Evolutionary conservation across 2,113 vertebrate species (phyloP).

Genomic region (Casuarius casuarius): DNA sequence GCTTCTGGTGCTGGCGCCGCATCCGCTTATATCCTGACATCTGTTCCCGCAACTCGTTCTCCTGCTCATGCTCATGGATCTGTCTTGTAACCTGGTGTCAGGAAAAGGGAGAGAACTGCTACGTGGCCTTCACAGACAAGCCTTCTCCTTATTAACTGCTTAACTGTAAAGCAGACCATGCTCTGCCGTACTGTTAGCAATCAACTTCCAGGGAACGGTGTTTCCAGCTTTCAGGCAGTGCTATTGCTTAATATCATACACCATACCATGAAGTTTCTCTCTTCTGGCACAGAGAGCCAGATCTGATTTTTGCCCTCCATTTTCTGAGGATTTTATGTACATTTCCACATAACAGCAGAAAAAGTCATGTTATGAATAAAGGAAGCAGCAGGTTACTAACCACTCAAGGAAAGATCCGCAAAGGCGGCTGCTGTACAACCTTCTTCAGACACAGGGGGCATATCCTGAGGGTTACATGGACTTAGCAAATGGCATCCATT

Average conservation of each 20-base stretch:
- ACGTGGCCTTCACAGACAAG: fast-evolving
- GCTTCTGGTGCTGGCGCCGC: conserved; percentile 99
- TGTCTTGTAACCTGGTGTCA: conserved; percentile 92
- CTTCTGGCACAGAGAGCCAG: too few species aligned
- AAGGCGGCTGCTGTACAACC: not conserved
- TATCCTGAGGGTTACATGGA: not conserved
- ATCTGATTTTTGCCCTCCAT: not conserved
- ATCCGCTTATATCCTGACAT: conserved; percentile 99
- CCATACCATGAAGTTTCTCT: not conserved
- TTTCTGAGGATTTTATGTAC: not conserved
- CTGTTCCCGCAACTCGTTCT: conserved; percentile 99
- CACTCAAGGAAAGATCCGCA: not conserved
- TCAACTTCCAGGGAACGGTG: not conserved
- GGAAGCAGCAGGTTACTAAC: not conserved
- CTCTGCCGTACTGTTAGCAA: not conserved
- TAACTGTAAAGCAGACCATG: not conserved
- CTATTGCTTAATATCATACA: not conserved
- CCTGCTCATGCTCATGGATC: conserved; percentile 99
- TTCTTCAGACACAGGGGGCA: not conserved
- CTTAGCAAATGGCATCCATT: not conserved
- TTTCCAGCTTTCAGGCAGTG: not conserved
- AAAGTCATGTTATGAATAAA: fast-evolving
- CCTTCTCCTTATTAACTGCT: not conserved
- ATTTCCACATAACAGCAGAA: not conserved
- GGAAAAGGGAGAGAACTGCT: not conserved